These are phyloP conservation scores for Deroplatys truncata DNA, from an alignment of 2,888 invertebrate genomes.

Conservation along the genomic window DNA sequence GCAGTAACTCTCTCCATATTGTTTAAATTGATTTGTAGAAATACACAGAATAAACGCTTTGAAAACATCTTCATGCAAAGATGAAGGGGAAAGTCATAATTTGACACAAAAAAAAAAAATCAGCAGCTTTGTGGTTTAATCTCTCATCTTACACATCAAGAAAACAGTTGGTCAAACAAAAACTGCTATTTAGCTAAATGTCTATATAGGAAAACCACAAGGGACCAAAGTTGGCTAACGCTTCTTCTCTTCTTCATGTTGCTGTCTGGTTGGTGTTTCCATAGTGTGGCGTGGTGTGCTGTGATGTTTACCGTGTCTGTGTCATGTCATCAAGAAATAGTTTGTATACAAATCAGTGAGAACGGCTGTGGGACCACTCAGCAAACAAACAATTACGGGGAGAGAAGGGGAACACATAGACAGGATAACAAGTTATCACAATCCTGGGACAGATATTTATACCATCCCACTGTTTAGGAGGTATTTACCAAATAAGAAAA, in stretches of 20 bases:
- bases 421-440: background rate
- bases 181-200: background rate
- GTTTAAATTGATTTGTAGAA: background rate
- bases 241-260: background rate
- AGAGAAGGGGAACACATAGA: background rate
- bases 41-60: background rate
- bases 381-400: background rate
- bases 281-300: background rate
- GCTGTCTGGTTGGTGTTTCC: conserved; percentile 1
- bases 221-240: conserved; percentile 2
- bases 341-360: background rate
- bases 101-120: background rate
- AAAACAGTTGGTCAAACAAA: background rate
- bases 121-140: background rate
- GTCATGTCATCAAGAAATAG: background rate
- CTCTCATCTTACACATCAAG: background rate
- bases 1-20: background rate
- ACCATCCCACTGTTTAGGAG: conserved; percentile 7
- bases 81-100: background rate
- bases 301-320: background rate
- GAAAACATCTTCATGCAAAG: background rate
- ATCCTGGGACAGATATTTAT: conserved; percentile 4
- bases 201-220: background rate
- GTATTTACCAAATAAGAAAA: conserved; percentile 6
- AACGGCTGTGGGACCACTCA: conserved; percentile 26